Conservation (phyloP, 2,888 invertebrate genomes). For the Magallana nippona region DNA sequence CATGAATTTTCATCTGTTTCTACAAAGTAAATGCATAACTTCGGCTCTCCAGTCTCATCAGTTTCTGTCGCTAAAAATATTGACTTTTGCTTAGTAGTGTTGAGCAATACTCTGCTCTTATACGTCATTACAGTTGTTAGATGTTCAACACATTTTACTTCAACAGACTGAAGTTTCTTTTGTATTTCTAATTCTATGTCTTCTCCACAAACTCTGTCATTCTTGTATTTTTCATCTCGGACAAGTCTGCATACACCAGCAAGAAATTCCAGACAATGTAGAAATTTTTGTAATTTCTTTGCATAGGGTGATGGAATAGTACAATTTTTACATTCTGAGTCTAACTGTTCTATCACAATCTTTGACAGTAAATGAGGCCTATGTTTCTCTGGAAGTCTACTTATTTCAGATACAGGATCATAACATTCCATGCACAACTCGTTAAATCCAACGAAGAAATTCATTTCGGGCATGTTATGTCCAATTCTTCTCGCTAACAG, state of each 20-base stretch:
- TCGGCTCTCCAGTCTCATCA: neutral
- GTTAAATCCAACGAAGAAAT: slow-evolving; percentile 12
- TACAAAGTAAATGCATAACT: neutral
- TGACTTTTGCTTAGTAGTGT: neutral
- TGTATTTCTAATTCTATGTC: neutral
- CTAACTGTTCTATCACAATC: neutral
- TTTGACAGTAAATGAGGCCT: slow-evolving; percentile 7
- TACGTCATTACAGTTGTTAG: neutral
- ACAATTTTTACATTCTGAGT: neutral
- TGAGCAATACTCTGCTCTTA: neutral
- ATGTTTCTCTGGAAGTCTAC: slow-evolving; percentile 6
- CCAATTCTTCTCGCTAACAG: neutral
- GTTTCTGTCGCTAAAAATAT: neutral
- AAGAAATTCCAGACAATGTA: neutral
- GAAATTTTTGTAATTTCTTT: neutral
- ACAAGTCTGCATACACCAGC: neutral
- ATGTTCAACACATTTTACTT: neutral
- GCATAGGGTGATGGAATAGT: neutral
- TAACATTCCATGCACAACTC: neutral
- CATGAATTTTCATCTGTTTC: neutral
- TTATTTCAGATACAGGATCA: neutral
- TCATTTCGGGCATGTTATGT: neutral
- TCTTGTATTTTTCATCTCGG: neutral
- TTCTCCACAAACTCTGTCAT: neutral
- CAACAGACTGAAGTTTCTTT: neutral